phyloP scores from a whole-genome alignment of 2,888 invertebrate genomes.

The Microdon myrmicae region DNA sequence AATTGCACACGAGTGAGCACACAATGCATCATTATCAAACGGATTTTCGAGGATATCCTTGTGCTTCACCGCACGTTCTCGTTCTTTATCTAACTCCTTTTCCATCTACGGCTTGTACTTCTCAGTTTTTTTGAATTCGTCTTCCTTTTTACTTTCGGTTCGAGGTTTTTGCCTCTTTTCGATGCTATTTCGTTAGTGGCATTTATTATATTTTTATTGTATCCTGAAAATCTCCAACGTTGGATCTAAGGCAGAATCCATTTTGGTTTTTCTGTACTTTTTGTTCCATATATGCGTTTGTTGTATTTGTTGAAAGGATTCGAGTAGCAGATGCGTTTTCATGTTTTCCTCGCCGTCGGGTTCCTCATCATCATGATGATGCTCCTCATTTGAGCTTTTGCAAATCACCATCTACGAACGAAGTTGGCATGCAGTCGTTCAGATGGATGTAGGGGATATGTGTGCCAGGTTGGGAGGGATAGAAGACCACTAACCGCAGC shows the following conservation, averaged over 20 bases:
- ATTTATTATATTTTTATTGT: slow-evolving; percentile 50
- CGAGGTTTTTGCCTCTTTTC: slow-evolving; percentile 14
- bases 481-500: slow-evolving; percentile 37
- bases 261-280: slow-evolving; percentile 1
- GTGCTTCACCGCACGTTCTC: slow-evolving; percentile 1
- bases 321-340: slow-evolving; percentile 11
- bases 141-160: no score
- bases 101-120: neutral
- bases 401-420: slow-evolving; percentile 41
- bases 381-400: no score
- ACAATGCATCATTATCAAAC: slow-evolving; percentile 52
- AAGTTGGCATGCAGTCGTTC: slow-evolving; percentile 32
- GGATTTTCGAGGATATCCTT: slow-evolving; percentile 44
- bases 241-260: no score
- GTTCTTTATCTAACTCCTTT: neutral
- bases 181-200: slow-evolving; percentile 40
- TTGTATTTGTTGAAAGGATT: slow-evolving; percentile 11
- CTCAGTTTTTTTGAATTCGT: no score
- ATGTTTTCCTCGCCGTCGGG: slow-evolving; percentile 18
- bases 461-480: no score
- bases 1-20: slow-evolving; percentile 33
- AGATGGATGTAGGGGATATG: slow-evolving; percentile 2
- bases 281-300: neutral
- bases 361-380: slow-evolving; percentile 26
- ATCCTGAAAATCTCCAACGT: slow-evolving; percentile 24